Evolutionary conservation across 2,113 vertebrate genomes (phyloP), one percentile per base, ranked within the genome.

Genomic region (Phylloscopus whistleri): DNA sequence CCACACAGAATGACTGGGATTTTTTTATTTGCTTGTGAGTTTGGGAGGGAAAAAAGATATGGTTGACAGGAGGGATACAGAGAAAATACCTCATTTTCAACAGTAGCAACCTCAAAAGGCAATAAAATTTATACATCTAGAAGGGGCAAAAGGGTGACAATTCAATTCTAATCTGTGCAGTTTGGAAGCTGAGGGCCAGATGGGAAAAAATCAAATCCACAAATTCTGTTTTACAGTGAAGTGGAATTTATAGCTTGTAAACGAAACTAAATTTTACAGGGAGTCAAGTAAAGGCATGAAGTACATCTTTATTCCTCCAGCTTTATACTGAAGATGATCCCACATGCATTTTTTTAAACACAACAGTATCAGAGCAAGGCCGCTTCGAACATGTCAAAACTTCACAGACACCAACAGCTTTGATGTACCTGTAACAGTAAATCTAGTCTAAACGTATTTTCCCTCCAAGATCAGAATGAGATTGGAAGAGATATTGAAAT

Each of bases 261-360:
- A 33, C 24, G 14, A 59, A n/a, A 76, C 16, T 59, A 19, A 58
- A 85, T 77, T 82, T 89, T 63, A 75, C 35, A 37, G 15, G 13
- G 22, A 46, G 19, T 76, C 90, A 95, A 79, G 49, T 44, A 95
- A 87, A 83, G 77, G 58, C 78, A 95, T 28, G 56, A 82, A 94
- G n/a, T 3, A 85, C 2, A 11, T 30, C 22, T 93, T 91, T 70
- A 84, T 27, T 63, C 55, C 52, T 33, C 35, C 39, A 52, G 30
- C 43, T 81, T 59, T 51, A 63, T 31, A 31, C 0, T 52, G 51
- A 89, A 70, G 19, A 43, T 48, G 30, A 84, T 87, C 56, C 49
- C 68, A 75, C 1, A 5, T 8, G n/a, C 58, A 37, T 59, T 84
- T 87, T 77, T 77, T 63, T 16, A 83, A 95, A 73, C 22, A 21